Evolutionary conservation across 1,140 invertebrate species (phyloP).

Genomic region (Idris sp.): DNA sequence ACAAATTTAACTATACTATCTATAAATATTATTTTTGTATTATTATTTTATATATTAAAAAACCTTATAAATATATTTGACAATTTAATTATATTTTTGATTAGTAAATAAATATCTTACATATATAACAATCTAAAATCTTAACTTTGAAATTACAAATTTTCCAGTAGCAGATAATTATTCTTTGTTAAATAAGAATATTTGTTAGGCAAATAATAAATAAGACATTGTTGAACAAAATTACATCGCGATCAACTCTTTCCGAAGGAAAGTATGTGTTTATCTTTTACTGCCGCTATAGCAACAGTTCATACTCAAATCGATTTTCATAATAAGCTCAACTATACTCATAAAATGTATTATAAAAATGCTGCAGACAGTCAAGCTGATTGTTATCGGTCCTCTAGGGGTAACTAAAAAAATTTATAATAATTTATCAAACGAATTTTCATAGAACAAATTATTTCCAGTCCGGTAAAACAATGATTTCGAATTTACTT

Average conservation of each 20-base stretch:
- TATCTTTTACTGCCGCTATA: conserved; percentile 26
- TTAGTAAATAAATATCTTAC: conserved; percentile 15
- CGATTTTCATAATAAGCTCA: conserved; percentile 30
- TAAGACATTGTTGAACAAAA: conserved; percentile 9
- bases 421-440: conserved; percentile 2
- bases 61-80: neutral
- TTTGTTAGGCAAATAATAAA: conserved; percentile 7
- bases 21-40: no score
- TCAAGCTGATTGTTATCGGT: conserved; percentile 59
- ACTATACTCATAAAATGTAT: conserved; percentile 26
- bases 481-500: conserved; percentile 82
- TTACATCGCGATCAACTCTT: conserved; percentile 4
- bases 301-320: conserved; percentile 41
- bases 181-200: neutral
- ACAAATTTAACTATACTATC: no score
- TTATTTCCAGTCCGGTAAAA: conserved; percentile 82
- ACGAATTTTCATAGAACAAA: neutral
- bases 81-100: no score
- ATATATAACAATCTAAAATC: conserved; percentile 20
- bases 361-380: conserved; percentile 42
- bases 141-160: no score
- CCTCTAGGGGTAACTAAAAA: conserved; percentile 55
- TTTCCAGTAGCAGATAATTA: neutral
- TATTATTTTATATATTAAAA: neutral
- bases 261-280: conserved; percentile 28